Evolutionary conservation across 1,140 invertebrate species (phyloP).

Genomic region (Micrasema longulum): DNA sequence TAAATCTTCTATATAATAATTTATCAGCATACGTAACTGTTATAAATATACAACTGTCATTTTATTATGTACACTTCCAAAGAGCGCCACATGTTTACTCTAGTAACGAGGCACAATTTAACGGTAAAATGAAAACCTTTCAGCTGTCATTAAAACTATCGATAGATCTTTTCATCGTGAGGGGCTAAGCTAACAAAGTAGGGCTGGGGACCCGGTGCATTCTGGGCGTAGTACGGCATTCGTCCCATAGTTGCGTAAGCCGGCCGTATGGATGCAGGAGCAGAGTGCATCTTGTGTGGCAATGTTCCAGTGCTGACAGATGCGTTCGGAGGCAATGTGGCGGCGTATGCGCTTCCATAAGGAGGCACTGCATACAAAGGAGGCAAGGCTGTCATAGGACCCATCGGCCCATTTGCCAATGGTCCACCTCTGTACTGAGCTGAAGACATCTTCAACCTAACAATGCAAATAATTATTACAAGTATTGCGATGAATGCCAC

Average conservation of each 20-base stretch:
- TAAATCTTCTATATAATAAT: not conserved
- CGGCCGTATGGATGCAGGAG: slow-evolving; percentile 68
- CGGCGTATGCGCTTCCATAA: slow-evolving; percentile 68
- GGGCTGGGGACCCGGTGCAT: slow-evolving; percentile 60
- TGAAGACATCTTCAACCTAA: slow-evolving; percentile 76
- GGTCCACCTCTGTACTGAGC: slow-evolving; percentile 77
- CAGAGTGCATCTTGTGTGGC: slow-evolving; percentile 71
- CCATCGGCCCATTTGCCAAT: slow-evolving; percentile 67
- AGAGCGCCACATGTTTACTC: no score
- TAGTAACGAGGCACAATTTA: no score
- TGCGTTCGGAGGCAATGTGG: slow-evolving; percentile 62
- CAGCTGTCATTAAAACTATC: slow-evolving; percentile 55
- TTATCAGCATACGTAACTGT: not conserved
- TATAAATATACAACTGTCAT: not conserved
- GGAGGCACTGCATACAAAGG: slow-evolving; percentile 66
- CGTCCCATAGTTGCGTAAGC: slow-evolving; percentile 64
- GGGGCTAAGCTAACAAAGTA: slow-evolving; percentile 68
- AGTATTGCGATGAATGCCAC: slow-evolving; percentile 90
- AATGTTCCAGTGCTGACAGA: slow-evolving; percentile 71
- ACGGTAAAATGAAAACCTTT: no score
- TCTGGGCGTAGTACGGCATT: slow-evolving; percentile 60
- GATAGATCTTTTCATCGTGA: slow-evolving; percentile 68
- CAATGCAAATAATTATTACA: slow-evolving; percentile 89
- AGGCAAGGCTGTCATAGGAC: slow-evolving; percentile 67
- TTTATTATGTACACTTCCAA: no score